These are phyloP conservation scores for Crioceris asparagi DNA, from an alignment of 2,888 invertebrate genomes.

Conservation along the genomic window DNA sequence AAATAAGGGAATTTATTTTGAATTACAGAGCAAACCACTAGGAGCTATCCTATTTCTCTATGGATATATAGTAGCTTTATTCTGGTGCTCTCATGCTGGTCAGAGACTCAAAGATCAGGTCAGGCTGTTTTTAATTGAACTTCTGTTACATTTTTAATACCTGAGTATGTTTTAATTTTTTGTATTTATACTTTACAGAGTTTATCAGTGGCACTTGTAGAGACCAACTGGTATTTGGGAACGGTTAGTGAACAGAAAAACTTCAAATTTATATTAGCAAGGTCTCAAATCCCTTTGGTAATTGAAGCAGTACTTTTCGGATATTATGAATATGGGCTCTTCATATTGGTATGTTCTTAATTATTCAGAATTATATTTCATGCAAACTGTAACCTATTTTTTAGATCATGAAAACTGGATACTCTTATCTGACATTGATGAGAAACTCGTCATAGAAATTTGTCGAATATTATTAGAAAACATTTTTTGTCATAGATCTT, in stretches of 20 bases:
- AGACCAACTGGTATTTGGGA: conserved; percentile 3
- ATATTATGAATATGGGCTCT: not conserved
- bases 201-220: conserved; percentile 1
- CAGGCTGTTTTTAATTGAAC: too few relatives aligned
- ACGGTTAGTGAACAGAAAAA: not conserved
- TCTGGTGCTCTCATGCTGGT: conserved; percentile 5
- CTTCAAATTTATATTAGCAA: conserved; percentile 2
- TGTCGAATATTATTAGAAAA: too few relatives aligned
- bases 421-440: conserved; percentile 7
- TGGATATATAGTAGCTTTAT: conserved; percentile 5
- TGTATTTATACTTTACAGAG: conserved; percentile 4
- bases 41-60: conserved; percentile 1
- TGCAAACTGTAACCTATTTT: conserved; percentile 1
- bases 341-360: conserved; percentile 1
- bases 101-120: conserved; percentile 8
- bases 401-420: conserved; percentile 8
- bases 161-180: too few relatives aligned
- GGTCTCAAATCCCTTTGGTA: conserved; percentile 2
- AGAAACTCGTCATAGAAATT: conserved; percentile 1
- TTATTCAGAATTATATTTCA: not conserved
- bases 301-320: conserved; percentile 3
- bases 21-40: conserved; percentile 2
- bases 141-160: too few relatives aligned
- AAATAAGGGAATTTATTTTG: too few relatives aligned
- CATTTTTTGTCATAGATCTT: too few relatives aligned